A percentile compares a stretch with the other conserved stretches of the same genome.
Conservation (phyloP, 2,888 invertebrate species). For the Imbricaverruca yamaguchii region DNA sequence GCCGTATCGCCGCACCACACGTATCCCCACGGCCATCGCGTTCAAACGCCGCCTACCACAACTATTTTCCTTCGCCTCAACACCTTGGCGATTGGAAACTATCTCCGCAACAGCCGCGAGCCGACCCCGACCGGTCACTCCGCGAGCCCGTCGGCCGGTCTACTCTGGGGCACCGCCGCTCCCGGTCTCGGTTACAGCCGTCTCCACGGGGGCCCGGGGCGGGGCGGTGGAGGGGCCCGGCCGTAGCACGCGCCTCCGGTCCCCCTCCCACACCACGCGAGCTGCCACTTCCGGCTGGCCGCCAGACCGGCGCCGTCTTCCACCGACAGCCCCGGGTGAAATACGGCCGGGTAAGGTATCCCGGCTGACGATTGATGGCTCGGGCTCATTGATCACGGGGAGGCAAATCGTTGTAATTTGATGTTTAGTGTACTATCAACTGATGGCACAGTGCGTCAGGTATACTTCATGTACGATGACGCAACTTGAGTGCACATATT, state of each 20-base stretch:
- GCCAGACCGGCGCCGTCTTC: no score
- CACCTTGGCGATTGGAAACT: neutral
- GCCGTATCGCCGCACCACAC: no score
- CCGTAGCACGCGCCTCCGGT: neutral
- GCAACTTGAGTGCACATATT: no score
- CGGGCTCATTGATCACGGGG: no score
- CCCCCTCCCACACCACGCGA: neutral
- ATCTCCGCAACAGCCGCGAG: neutral
- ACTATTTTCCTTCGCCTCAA: neutral
- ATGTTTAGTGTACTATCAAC: no score
- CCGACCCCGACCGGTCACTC: neutral
- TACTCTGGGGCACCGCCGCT: neutral
- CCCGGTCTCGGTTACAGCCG: neutral
- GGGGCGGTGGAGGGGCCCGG: neutral
- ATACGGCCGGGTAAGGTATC: no score
- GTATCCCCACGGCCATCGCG: no score
- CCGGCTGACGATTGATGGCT: no score
- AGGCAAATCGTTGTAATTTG: no score
- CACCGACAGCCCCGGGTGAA: no score
- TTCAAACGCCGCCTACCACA: slow-evolving; percentile 11
- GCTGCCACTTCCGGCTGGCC: neutral
- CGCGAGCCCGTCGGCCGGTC: neutral
- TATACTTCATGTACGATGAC: no score
- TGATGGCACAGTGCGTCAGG: no score
- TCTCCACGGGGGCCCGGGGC: neutral